phyloP scores from a whole-genome alignment of 2,888 invertebrate species.

The Cistogaster globosa region DNA sequence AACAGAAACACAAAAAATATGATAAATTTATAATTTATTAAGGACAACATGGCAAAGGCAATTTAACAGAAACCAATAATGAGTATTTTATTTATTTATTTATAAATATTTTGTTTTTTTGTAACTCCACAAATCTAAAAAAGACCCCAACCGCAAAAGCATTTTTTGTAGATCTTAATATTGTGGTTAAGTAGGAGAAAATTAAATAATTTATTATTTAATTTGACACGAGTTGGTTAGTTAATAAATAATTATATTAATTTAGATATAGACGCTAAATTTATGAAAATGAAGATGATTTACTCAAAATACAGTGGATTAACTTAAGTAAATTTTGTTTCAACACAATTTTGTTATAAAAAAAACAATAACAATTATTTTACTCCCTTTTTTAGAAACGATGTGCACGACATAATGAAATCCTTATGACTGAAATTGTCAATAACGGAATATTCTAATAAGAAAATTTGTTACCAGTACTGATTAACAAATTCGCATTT shows the following conservation, averaged over 20 bases:
- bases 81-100: conserved; percentile 19
- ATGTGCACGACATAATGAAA: no score
- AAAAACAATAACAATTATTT: no score
- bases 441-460: no score
- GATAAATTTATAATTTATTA: conserved; percentile 63
- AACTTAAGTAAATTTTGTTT: no score
- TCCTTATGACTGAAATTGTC: no score
- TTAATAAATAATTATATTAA: background rate
- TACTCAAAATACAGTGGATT: no score
- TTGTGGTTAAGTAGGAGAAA: conserved; percentile 74
- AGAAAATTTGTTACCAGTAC: no score
- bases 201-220: conserved; percentile 81
- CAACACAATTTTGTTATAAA: no score
- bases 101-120: no score
- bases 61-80: conserved; percentile 34
- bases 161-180: conserved; percentile 28
- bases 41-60: conserved; percentile 48
- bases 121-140: background rate
- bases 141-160: conserved; percentile 38
- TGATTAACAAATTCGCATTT: no score
- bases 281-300: no score
- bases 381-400: no score
- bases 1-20: conserved; percentile 30
- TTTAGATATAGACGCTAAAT: background rate
- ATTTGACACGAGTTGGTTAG: conserved; percentile 66